Evolutionary conservation across 2,888 invertebrate genomes (phyloP), one percentile per base, ranked within the genome.

Genomic region (Harpagoxenus sublaevis): DNA sequence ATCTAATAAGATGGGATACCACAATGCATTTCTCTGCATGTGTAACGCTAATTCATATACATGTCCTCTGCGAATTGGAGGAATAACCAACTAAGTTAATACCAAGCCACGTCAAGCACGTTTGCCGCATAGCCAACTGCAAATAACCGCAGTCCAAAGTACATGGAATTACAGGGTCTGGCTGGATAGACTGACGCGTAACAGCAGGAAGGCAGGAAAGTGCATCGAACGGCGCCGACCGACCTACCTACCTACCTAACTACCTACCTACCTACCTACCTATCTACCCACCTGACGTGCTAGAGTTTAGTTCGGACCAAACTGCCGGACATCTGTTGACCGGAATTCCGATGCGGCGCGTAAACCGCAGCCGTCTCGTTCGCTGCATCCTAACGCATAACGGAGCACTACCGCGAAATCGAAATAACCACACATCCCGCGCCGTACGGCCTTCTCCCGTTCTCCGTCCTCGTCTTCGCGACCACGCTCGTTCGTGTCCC

Each of bases 311-410:
- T 66, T 78, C 68, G 70, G 15, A 12, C 45, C 63, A 73, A 84
- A 86, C 86, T 84, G 81, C 68, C 35, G 81, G 83, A 86, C 89
- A 86, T 86, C 89, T 74, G 89, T 83, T 87, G 71, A 74, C 51
- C 68, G 51, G 68, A 85, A 79, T 79, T 82, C 78, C 78, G 42
- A 68, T 31, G 63, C 65, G 39, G 63, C 53, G 79, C 62, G 78
- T 78, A 66, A 88, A 57, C 73, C 86, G 70, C 86, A 48, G 45
- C 55, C 75, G 51, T 73, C 74, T 74, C 74, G 62, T 15, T 65
- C 65, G 51, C 18, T n/a, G 55, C 74, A 31, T 28, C 70, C 39
- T 51, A 53, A 70, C 45, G 77, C 73, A 55, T 18, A 57, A 63
- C 70, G 55, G n/a, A 57, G 51, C 39, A 53, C n/a, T 62, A 66